A percentile compares a stretch with the other conserved stretches of the same genome.
phyloP scores from a whole-genome alignment of 2,113 vertebrate genomes.

The Cephalophus harveyi region DNA sequence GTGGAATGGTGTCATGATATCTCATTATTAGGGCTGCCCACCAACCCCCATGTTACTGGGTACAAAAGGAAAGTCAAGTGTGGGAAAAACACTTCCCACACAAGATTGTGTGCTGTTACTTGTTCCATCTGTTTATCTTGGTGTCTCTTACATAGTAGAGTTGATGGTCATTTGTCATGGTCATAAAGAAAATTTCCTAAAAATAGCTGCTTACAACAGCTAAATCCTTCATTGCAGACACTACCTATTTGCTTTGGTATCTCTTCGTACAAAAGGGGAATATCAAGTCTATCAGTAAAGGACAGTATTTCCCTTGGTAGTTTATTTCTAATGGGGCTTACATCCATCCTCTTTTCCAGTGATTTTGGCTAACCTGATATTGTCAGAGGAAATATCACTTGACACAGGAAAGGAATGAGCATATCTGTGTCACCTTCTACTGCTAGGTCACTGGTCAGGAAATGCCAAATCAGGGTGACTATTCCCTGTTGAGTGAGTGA shows the following conservation, averaged over 20 bases:
- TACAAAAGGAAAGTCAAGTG: not conserved
- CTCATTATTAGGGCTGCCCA: not conserved
- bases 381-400: not conserved
- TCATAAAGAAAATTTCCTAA: not conserved
- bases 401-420: not conserved
- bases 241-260: not conserved
- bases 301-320: not conserved
- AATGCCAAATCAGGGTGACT: not conserved
- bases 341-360: not conserved
- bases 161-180: not conserved
- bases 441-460: not conserved
- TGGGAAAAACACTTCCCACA: not conserved
- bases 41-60: not conserved
- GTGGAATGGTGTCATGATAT: not conserved
- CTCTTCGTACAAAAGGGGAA: not conserved
- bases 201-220: not conserved
- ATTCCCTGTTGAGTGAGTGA: not conserved
- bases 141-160: not conserved
- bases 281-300: not conserved
- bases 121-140: not conserved
- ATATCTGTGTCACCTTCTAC: not conserved
- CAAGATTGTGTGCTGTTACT: not conserved
- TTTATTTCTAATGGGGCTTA: not conserved
- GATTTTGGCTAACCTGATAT: not conserved
- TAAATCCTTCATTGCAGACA: not conserved